Base-by-base conservation (phyloP, 2,113 vertebrate species). In the Pholis gunnellus region DNA sequence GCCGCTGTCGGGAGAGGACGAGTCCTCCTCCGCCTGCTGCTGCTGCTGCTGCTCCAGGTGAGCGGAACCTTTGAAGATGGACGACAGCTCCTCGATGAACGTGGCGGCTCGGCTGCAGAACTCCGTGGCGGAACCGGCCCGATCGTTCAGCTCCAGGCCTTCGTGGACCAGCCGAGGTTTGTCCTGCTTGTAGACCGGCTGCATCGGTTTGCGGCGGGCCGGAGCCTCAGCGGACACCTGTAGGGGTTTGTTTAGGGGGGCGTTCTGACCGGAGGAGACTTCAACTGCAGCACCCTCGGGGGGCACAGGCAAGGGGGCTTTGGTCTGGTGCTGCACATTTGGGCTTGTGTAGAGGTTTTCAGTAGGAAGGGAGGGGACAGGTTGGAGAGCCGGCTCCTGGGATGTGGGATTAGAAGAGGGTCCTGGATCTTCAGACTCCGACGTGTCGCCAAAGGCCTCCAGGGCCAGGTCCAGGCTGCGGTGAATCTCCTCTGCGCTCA, bases 1-100 rank as follows among this genome's bases (percentile, higher is more conserved):
- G 4, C 98, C 98, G 65, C 98, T 99, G 72, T 99, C 98, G 1
- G 98, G 97, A 1, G 98, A 99, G 3, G 97, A 98, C 11, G 97
- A 96, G 52, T 99, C 96, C n/a, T 96, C 97, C n/a, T 97, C 96
- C 2, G 92, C 91, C 80, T 94, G 96, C 61, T 92, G 92, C 52
- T 96, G 91, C 79, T 95, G n/a, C n/a, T n/a, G 96, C 64, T 93
- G 92, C 54, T 96, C 96, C 84, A 93, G 72, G 50, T 94, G 96
- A 3, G 93, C 88, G 8, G 97, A 94, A 70, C 97, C 95, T 90
- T 95, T 97, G 73, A 99, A 99, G 90, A 99, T 97, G 75, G 98
- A 97, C 0, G 98, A 99, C 48, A 99, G 92, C 88, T 99, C 98
- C 87, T 99, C 97, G 13, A 99, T 98, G 87, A 99, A 96, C 0